phyloP scores from a whole-genome alignment of 2,888 invertebrate species.

The Pecten maximus region DNA sequence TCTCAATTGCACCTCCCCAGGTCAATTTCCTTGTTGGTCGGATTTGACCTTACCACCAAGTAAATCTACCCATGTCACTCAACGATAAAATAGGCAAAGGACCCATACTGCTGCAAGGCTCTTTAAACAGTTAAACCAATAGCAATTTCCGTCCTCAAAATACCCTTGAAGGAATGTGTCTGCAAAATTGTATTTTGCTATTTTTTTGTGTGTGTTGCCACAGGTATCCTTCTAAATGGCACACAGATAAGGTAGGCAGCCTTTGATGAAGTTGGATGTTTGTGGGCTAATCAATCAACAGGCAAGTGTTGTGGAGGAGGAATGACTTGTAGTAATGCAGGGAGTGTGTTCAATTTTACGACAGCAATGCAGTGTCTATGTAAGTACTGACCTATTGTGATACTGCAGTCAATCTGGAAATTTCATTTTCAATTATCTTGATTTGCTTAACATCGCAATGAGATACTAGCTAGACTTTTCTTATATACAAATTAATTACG shows the following conservation, averaged over 20 bases:
- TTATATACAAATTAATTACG: no score
- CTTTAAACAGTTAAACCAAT: neutral
- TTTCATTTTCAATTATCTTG: no score
- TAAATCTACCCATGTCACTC: constrained; percentile 26
- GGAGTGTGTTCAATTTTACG: neutral
- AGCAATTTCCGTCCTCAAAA: constrained; percentile 15
- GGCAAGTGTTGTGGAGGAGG: neutral
- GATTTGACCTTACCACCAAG: neutral
- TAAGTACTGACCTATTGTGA: neutral
- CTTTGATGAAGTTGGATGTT: neutral
- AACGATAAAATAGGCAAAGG: neutral
- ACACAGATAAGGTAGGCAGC: neutral
- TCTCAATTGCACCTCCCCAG: constrained; percentile 22
- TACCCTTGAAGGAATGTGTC: constrained; percentile 27
- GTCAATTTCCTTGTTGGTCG: constrained; percentile 35
- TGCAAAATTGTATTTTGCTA: neutral
- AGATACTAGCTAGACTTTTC: no score
- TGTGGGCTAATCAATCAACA: neutral
- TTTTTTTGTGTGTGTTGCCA: neutral
- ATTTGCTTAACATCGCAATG: no score
- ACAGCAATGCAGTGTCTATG: neutral
- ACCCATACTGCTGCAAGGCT: constrained; percentile 10
- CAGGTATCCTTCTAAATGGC: neutral
- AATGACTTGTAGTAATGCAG: neutral
- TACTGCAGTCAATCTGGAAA: no score